Base-by-base conservation (phyloP, 2,888 invertebrate genomes). In the Eupeodes luniger region DNA sequence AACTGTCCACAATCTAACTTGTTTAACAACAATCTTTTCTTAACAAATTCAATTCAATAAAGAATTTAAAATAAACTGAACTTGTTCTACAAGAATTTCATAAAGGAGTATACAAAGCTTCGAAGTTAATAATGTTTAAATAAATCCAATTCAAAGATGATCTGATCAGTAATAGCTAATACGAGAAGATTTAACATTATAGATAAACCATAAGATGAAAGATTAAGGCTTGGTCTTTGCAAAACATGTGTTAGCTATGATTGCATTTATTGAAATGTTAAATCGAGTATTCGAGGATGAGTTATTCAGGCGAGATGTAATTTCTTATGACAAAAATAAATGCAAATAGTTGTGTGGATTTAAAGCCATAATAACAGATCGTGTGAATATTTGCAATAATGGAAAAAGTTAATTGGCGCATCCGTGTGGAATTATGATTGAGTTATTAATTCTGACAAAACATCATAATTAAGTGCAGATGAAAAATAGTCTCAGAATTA, bases 21-120 rank as follows among this genome's bases (percentile, higher is more conserved):
- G 62, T 62, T 40, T 44, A 62, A 44, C 62, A 62, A 61, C 61
- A 61, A 61, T 61, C 10, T n/a, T 9, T 9, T n/a, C n/a, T 40
- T 5, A 44, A 44, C 40, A 44, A 44, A 62, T 34, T 7, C 14
- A 44, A 62, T 36, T 1, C 9, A 62, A 44, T 10, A 44, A 62
- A 40, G 11, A 16, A 11, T 5, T 16, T 40, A 40, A 14, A 16
- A 11, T 2, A 16, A 62, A 44, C 16, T 16, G 19, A 61, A 40
- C 36, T 62, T 44, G 40, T 40, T 12, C 40, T 11, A 40, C 62
- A 16, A 44, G 62, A 62, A 40, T 16, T 44, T 11, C 5, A 40
- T 7, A 40, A 7, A 40, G 6, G 40, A 40, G 9, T 40, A 62
- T 62, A 40, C 40, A 27, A 62, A 62, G 62, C 4, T 62, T 62